phyloP scores from a whole-genome alignment of 2,113 vertebrate genomes.

The Melanostigma gelatinosum region DNA sequence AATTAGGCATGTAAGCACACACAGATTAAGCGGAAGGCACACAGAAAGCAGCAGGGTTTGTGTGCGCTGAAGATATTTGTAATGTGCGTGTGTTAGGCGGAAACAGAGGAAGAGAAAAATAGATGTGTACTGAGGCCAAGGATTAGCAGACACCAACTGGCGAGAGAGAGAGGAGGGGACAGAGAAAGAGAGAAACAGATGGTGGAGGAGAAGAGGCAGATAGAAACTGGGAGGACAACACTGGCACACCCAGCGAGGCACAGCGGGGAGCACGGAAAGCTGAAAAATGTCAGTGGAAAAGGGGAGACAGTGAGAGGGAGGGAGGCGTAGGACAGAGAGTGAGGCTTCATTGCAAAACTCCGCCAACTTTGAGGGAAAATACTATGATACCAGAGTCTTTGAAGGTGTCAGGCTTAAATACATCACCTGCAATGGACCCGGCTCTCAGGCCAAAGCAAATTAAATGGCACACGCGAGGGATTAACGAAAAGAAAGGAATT shows the following conservation, averaged over 20 bases:
- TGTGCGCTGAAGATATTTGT: conserved; percentile 24
- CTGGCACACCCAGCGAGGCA: conserved; percentile 58
- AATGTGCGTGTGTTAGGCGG: conserved; percentile 24
- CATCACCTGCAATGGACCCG: background rate
- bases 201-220: conserved; percentile 68
- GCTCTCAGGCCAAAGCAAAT: background rate
- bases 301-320: conserved; percentile 37
- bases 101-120: conserved; percentile 29
- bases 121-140: conserved; percentile 21
- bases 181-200: conserved; percentile 67
- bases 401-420: conserved; percentile 6
- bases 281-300: conserved; percentile 61
- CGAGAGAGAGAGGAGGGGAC: conserved; percentile 3
- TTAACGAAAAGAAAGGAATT: background rate
- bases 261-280: conserved; percentile 61
- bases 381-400: background rate
- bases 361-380: conserved; percentile 19
- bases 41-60: conserved; percentile 13
- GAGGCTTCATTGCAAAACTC: conserved; percentile 10
- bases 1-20: conserved; percentile 28
- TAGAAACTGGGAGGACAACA: conserved; percentile 69
- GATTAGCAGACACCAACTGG: conserved; percentile 53
- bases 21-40: conserved; percentile 17
- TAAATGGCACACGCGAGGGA: background rate
- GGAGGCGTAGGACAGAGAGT: conserved; percentile 35